A percentile compares a stretch with the other conserved stretches of the same genome.
Evolutionary conservation across 1,140 invertebrate genomes (phyloP).

Genomic region (Trypoxylus dichotomus): DNA sequence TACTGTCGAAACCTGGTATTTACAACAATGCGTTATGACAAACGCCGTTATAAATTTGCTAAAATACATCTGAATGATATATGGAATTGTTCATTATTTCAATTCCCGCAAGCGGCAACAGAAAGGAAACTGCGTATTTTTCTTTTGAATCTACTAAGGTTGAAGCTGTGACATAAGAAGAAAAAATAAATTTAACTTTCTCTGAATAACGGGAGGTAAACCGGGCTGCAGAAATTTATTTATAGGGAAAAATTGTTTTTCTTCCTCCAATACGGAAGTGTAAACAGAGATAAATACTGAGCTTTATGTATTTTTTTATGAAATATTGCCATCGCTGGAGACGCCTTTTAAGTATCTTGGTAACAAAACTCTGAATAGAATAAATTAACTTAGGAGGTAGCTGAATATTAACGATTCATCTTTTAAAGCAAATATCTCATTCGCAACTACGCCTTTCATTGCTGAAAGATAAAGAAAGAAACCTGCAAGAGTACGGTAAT

Average conservation of each 20-base stretch:
- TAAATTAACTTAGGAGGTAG: background rate
- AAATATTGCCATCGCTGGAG: background rate
- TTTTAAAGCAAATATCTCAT: background rate
- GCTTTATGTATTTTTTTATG: constrained; percentile 5
- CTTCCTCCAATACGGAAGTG: background rate
- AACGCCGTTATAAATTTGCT: background rate
- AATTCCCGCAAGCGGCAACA: background rate
- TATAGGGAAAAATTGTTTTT: background rate
- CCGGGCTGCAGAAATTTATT: background rate
- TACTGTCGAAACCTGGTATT: background rate
- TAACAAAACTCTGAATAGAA: background rate
- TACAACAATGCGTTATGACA: background rate
- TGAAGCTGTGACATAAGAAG: background rate
- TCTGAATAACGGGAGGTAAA: background rate
- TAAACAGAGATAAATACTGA: background rate
- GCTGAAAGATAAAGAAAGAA: too few relatives aligned
- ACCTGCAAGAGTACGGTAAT: too few relatives aligned
- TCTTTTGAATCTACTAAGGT: background rate
- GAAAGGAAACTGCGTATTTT: background rate
- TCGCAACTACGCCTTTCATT: too few relatives aligned
- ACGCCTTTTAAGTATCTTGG: background rate
- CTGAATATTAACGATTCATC: background rate
- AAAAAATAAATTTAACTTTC: constrained; percentile 5
- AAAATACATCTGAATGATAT: constrained; percentile 17
- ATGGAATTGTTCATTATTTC: background rate